Evolutionary conservation across 2,113 vertebrate species (phyloP).

Genomic region (Gymnocephalus cernua): DNA sequence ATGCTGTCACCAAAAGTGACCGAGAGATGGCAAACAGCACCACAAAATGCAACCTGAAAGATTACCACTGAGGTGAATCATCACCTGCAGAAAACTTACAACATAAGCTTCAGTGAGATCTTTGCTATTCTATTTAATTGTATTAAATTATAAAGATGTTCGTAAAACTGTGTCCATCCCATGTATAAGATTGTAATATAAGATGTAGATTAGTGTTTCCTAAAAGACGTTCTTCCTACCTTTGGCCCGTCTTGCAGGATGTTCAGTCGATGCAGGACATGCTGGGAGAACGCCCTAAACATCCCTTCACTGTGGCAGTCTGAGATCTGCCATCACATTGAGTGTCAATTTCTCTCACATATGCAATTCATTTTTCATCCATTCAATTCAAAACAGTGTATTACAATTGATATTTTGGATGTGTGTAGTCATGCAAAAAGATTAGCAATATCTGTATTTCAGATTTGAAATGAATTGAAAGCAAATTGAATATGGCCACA

Average conservation of each 20-base stretch:
- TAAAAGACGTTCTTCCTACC: slow-evolving; percentile 79
- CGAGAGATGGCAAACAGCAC: background rate
- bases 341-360: background rate
- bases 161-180: background rate
- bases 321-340: slow-evolving; percentile 88
- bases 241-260: slow-evolving; percentile 88
- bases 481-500: slow-evolving; percentile 16
- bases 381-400: slow-evolving; percentile 12
- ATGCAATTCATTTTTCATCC: background rate
- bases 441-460: background rate
- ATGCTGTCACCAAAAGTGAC: background rate
- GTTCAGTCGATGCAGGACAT: slow-evolving; percentile 92
- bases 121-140: background rate
- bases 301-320: slow-evolving; percentile 92
- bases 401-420: background rate
- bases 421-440: background rate
- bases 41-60: background rate
- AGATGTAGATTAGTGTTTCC: background rate
- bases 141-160: background rate
- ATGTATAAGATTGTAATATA: background rate
- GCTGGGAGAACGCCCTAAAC: slow-evolving; percentile 96
- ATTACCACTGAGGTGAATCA: background rate
- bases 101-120: background rate
- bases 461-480: slow-evolving; percentile 29
- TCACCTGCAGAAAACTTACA: background rate